Evolutionary conservation across 2,888 invertebrate genomes (phyloP).

Genomic region (Meliscaeva auricollis): DNA sequence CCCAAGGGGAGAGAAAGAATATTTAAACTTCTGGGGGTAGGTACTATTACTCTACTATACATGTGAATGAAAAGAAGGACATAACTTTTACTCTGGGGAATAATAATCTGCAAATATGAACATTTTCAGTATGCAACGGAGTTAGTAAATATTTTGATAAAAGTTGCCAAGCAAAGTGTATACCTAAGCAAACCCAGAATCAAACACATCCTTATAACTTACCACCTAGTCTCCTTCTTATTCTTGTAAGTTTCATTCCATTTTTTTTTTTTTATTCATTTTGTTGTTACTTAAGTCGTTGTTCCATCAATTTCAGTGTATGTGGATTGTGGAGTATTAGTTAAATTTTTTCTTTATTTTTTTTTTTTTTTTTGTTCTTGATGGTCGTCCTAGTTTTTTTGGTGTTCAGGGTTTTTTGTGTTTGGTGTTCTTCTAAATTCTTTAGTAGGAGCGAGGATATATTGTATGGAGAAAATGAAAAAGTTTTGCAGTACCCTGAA

Average conservation of each 20-base stretch:
- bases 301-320: constrained; percentile 33
- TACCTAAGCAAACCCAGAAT: neutral
- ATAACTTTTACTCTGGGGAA: constrained; percentile 65
- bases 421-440: neutral
- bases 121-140: constrained; percentile 62
- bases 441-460: neutral
- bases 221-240: constrained; percentile 4
- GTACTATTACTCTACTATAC: neutral
- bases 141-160: constrained; percentile 70
- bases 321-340: neutral
- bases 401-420: neutral
- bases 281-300: neutral
- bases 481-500: constrained; percentile 58
- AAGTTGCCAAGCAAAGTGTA: constrained; percentile 42
- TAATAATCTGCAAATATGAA: constrained; percentile 70
- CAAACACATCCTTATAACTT: no score
- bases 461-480: constrained; percentile 49
- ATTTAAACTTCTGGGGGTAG: constrained; percentile 49
- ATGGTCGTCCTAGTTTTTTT: neutral
- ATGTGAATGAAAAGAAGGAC: constrained; percentile 37
- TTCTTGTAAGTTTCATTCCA: neutral
- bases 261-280: constrained; percentile 5
- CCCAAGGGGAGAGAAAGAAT: constrained; percentile 2
- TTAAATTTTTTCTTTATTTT: neutral
- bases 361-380: neutral